Conservation (phyloP, 2,888 invertebrate species). For the Eupithecia subfuscata region DNA sequence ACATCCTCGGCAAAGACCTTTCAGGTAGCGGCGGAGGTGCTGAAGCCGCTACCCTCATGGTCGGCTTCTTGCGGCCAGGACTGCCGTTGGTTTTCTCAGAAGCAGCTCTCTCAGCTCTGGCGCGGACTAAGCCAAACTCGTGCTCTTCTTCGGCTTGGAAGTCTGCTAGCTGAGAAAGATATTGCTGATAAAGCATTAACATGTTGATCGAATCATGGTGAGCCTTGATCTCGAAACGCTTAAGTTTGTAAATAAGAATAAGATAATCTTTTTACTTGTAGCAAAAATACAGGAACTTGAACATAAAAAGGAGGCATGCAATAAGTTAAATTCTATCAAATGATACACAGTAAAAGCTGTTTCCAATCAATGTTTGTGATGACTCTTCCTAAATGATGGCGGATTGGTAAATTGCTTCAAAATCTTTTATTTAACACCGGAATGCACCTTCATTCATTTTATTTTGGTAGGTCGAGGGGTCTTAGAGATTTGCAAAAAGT, state of each 20-base stretch:
- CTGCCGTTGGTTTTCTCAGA: conserved; percentile 26
- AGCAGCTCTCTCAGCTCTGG: conserved; percentile 17
- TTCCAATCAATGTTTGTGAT: not conserved
- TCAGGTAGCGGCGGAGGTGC: conserved; percentile 65
- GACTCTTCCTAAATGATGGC: not conserved
- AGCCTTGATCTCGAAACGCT: not conserved
- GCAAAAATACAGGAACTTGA: too few relatives aligned
- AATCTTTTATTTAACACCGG: too few relatives aligned
- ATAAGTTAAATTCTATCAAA: not conserved
- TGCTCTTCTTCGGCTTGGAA: conserved; percentile 78
- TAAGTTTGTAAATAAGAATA: not conserved
- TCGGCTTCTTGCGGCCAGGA: conserved; percentile 45
- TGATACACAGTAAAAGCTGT: not conserved
- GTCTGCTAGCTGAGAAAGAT: conserved; percentile 66
- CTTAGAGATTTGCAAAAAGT: not conserved
- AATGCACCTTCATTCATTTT: too few relatives aligned
- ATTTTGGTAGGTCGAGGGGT: not conserved
- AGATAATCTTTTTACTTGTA: too few relatives aligned
- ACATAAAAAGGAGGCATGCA: too few relatives aligned
- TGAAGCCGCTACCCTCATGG: conserved; percentile 64
- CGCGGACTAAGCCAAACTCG: conserved; percentile 60
- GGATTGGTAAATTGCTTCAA: too few relatives aligned
- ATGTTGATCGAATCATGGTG: not conserved
- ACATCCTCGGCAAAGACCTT: conserved; percentile 65
- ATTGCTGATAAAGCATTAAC: not conserved